Percentiles rank a stretch among this genome's conserved stretches.
Evolutionary conservation across 2,888 invertebrate species (phyloP).

Genomic region (Nymphalis polychloros): DNA sequence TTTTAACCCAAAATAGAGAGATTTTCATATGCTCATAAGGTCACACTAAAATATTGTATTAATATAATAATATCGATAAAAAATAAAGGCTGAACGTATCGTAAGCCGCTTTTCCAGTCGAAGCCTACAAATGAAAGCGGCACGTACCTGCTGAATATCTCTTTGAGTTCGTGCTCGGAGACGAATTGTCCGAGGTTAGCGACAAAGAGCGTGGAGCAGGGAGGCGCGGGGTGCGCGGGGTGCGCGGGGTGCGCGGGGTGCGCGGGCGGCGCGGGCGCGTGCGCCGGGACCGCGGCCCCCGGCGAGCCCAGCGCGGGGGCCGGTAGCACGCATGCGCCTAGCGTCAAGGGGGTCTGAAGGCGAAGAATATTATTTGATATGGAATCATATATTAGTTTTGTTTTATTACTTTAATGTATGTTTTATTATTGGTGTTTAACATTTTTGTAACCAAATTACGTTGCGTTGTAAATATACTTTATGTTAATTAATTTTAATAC

Average conservation of each 20-base stretch:
- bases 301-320: conserved; percentile 96
- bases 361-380: neutral
- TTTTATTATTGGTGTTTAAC: too few relatives aligned
- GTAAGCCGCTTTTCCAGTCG: conserved; percentile 35
- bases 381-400: neutral
- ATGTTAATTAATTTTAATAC: too few relatives aligned
- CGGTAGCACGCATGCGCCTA: conserved; percentile 92
- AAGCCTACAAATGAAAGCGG: conserved; percentile 18
- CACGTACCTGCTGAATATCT: conserved; percentile 96
- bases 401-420: too few relatives aligned
- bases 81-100: neutral
- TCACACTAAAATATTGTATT: neutral
- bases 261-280: conserved; percentile 85
- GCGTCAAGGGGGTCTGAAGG: conserved; percentile 75
- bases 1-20: neutral
- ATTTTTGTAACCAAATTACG: too few relatives aligned
- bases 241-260: conserved; percentile 86
- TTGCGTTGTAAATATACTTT: too few relatives aligned
- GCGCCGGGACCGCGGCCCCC: conserved; percentile 88
- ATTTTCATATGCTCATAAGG: neutral
- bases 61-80: neutral
- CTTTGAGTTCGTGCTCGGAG: conserved; percentile 98
- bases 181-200: conserved; percentile 99
- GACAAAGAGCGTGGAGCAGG: conserved; percentile 98
- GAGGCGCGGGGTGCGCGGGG: conserved; percentile 86